phyloP scores from a whole-genome alignment of 2,888 invertebrate species.

The Aproaerema taeniolella region DNA sequence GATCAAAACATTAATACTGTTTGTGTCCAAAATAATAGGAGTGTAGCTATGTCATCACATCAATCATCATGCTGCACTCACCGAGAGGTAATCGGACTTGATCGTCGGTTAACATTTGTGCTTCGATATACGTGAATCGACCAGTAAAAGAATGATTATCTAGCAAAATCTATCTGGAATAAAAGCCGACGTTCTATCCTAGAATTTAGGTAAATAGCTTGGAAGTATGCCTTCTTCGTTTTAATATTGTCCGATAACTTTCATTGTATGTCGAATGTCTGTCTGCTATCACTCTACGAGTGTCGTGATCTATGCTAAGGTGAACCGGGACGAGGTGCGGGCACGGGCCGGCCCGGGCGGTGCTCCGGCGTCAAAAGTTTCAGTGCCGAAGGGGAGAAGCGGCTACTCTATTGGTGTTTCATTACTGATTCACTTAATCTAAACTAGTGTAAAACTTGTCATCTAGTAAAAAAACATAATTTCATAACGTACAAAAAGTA shows the following conservation, averaged over 20 bases:
- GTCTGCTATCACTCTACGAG: slow-evolving; percentile 72
- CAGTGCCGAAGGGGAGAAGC: slow-evolving; percentile 73
- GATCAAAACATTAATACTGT: slow-evolving; percentile 72
- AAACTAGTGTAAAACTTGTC: slow-evolving; percentile 75
- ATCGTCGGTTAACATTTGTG: slow-evolving; percentile 70
- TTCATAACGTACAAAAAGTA: slow-evolving; percentile 68
- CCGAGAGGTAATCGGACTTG: slow-evolving; percentile 60
- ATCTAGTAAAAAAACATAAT: slow-evolving; percentile 66
- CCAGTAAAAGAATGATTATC: slow-evolving; percentile 65
- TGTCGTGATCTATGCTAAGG: slow-evolving; percentile 70
- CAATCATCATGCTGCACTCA: slow-evolving; percentile 49
- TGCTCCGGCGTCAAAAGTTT: slow-evolving; percentile 67
- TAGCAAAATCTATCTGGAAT: slow-evolving; percentile 77
- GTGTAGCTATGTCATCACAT: slow-evolving; percentile 52
- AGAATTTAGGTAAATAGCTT: slow-evolving; percentile 70
- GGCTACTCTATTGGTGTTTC: slow-evolving; percentile 78
- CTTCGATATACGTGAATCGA: slow-evolving; percentile 65
- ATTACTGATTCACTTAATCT: slow-evolving; percentile 75
- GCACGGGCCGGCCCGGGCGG: slow-evolving; percentile 26
- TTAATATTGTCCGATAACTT: slow-evolving; percentile 74
- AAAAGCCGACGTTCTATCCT: slow-evolving; percentile 73
- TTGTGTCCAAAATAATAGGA: slow-evolving; percentile 63
- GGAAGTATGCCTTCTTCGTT: slow-evolving; percentile 73
- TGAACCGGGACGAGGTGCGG: slow-evolving; percentile 30
- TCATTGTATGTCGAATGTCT: slow-evolving; percentile 62